Evolutionary conservation across 37 sponge, comb jelly and placozoan species (phyloP).

Genomic region (Ephydatia muelleri): DNA sequence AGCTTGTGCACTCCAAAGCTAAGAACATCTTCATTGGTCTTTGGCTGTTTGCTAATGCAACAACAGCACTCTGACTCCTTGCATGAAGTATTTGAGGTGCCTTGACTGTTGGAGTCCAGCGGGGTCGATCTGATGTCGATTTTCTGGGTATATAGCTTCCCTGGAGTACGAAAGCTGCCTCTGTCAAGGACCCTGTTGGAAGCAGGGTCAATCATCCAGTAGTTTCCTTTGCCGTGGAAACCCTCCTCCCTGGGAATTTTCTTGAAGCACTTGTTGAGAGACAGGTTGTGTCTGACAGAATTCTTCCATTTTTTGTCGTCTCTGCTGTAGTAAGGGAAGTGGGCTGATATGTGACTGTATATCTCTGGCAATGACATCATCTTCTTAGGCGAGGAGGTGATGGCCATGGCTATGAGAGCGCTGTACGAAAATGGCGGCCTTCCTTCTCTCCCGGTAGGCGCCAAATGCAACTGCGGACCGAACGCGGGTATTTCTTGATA

Average conservation of each 20-base stretch:
- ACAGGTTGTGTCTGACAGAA: constrained; percentile 90
- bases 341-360: constrained; percentile 74
- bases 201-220: constrained; percentile 1
- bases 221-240: constrained; percentile 3
- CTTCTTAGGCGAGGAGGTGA: constrained; percentile 80
- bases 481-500: no score
- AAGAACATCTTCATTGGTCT: no score
- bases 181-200: background rate
- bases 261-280: constrained; percentile 91
- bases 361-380: constrained; percentile 83
- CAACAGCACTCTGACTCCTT: no score
- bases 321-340: constrained; percentile 75
- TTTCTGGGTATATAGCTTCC: no score
- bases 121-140: no score
- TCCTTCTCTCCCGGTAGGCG: background rate
- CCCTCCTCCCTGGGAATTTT: constrained; percentile 42
- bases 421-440: constrained; percentile 87
- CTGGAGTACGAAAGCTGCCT: background rate
- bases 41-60: no score
- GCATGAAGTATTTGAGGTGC: no score
- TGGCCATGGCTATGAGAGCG: constrained; percentile 89
- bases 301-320: constrained; percentile 89
- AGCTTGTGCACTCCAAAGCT: no score
- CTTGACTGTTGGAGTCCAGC: no score
- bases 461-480: no score